Base-by-base conservation (phyloP, 2,797 vertebrate genomes). In the Squalus acanthias region DNA sequence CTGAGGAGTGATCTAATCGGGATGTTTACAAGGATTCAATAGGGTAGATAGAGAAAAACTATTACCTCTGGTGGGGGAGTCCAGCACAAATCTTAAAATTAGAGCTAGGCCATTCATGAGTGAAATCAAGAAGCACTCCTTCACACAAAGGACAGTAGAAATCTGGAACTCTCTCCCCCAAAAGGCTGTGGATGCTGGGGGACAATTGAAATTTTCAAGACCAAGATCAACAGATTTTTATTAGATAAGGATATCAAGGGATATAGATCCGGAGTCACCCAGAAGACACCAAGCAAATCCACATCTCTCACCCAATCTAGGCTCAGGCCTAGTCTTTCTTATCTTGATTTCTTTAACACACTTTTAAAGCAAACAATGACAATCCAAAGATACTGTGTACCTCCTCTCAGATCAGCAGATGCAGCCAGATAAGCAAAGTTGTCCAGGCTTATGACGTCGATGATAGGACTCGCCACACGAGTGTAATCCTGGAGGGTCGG, bases 361-460 rank as follows among this genome's bases (percentile, higher is more conserved):
- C 46, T 50, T 85, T 46, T 50, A 3, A 67, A 65, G 60, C 4
- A 67, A 93, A 60, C 22, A 46, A 46, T 29, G 24, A 39, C 3
- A 9, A 7, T 1, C 12, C n/a, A 69, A 93, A 46, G 63, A 39
- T 39, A 9, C 20, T 22, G 8, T 74, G 96, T 95, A 97, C 99
- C 99, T 98, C 99, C 99, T 72, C 99, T 98, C 96, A 99, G 98
- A 97, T 99, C 99, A 26, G 99, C 99, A 50, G 99, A 99, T 1
- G 99, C 99, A 60, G 99, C 99, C 97, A 99, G 97, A 97, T 99
- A 99, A 96, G 99, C 99, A 89, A 99, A 99, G 97, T 99, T 99
- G 97, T 99, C 99, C 98, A 99, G 98, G 97, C 99, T 99, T 98
- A 99, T 99, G 97, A 99, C 99, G 39, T 99, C 99, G 0, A 99